These are phyloP conservation scores for Limnodromus scolopaceus DNA, from an alignment of 2,797 vertebrate species.

Conservation along the genomic window DNA sequence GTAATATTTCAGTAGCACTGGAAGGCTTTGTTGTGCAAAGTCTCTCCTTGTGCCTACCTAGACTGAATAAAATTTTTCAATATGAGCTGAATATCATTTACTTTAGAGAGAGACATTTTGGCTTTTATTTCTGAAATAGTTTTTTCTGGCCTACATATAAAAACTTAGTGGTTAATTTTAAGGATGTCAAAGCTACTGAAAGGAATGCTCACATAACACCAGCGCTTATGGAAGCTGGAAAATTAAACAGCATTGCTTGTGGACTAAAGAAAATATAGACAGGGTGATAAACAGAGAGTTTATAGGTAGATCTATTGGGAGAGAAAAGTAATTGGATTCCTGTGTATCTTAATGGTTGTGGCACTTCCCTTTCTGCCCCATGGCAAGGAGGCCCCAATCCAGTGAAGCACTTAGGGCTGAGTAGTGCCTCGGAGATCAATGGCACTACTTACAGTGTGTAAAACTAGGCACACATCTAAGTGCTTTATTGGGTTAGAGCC, in stretches of 20 bases:
- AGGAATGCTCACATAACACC: neutral
- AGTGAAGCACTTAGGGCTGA: neutral
- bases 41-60: neutral
- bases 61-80: neutral
- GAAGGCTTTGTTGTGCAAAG: neutral
- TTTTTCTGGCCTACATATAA: neutral
- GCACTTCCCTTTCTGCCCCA: neutral
- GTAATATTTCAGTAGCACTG: neutral
- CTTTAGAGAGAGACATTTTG: neutral
- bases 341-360: neutral
- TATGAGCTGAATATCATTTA: neutral
- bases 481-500: neutral
- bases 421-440: neutral
- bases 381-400: neutral
- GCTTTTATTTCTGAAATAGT: neutral
- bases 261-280: neutral
- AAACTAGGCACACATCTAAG: neutral
- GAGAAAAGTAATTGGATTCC: neutral
- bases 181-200: neutral
- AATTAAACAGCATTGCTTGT: neutral
- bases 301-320: neutral
- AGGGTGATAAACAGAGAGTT: neutral
- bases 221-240: neutral
- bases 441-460: neutral
- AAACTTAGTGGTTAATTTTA: neutral